Evolutionary conservation across 2,113 vertebrate genomes (phyloP).

Genomic region (Danionella cerebrum): DNA sequence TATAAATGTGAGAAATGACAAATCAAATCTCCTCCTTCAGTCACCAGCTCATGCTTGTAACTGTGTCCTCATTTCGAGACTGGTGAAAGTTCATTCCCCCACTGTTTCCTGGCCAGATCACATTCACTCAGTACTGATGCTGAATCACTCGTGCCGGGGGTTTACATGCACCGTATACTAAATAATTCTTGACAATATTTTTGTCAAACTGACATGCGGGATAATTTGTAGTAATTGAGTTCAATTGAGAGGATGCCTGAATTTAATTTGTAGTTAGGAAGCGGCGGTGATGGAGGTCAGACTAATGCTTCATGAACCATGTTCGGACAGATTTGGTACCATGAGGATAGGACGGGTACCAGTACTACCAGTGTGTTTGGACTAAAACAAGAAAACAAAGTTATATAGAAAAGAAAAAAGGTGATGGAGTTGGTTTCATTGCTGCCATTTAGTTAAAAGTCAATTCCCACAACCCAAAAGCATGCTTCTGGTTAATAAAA

Average conservation of each 20-base stretch:
- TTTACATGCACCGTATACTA: not conserved
- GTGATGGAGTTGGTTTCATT: too few relatives aligned
- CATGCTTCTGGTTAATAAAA: too few relatives aligned
- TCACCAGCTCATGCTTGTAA: not conserved
- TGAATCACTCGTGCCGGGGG: not conserved
- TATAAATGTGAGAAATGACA: slow-evolving; percentile 22
- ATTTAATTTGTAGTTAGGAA: slow-evolving; percentile 15
- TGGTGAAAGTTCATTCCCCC: not conserved
- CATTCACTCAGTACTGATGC: slow-evolving; percentile 4
- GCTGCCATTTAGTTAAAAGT: too few relatives aligned
- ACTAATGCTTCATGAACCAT: not conserved
- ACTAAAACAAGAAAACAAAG: not conserved
- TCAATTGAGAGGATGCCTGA: slow-evolving; percentile 12
- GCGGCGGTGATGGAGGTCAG: slow-evolving; percentile 1
- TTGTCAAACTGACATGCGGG: slow-evolving; percentile 4
- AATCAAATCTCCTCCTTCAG: not conserved
- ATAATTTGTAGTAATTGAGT: slow-evolving; percentile 32
- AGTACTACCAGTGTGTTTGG: not conserved
- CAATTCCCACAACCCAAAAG: too few relatives aligned
- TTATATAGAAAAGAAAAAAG: not conserved
- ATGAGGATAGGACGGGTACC: slow-evolving; percentile 7
- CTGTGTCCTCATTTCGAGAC: slow-evolving; percentile 15
- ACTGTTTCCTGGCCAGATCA: slow-evolving; percentile 6
- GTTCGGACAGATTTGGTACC: slow-evolving; percentile 1
- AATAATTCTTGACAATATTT: slow-evolving; percentile 3